Evolutionary conservation across 2,113 vertebrate genomes (phyloP).

Genomic region (Caloenas nicobarica): DNA sequence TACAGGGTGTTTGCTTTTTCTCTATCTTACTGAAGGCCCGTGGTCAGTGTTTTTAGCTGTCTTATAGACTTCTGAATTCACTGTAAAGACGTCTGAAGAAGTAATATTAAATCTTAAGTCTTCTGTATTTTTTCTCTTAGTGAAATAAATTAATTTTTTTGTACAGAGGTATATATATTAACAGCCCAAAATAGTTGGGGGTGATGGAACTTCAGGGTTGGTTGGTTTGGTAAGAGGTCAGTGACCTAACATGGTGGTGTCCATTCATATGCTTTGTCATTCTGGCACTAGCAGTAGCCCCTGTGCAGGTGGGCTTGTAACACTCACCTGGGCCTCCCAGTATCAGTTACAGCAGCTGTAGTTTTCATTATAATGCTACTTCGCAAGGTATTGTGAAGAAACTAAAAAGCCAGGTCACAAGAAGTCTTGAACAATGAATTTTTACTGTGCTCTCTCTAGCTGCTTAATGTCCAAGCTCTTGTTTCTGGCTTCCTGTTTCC

Average conservation of each 20-base stretch:
- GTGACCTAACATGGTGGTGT: not conserved
- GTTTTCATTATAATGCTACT: not conserved
- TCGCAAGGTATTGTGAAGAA: not conserved
- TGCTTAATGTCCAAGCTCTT: not conserved
- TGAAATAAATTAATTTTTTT: constrained; percentile 18
- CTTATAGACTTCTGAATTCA: not conserved
- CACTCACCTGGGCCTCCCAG: not conserved
- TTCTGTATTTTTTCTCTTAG: not conserved
- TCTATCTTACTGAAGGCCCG: not conserved
- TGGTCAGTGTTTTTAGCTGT: not conserved
- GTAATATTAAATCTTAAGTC: not conserved
- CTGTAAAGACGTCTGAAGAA: not conserved
- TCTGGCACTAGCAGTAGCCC: not conserved
- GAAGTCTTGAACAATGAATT: not conserved
- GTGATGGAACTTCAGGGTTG: accelerated
- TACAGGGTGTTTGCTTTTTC: not conserved
- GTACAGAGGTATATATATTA: not conserved
- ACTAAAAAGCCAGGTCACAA: not conserved
- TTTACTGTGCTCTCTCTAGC: not conserved
- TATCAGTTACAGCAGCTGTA: not conserved
- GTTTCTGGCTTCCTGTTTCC: not conserved
- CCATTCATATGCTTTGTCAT: accelerated
- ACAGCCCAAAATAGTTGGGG: not conserved
- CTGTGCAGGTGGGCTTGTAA: not conserved
- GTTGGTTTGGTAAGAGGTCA: not conserved